Conservation (phyloP, 2,888 invertebrate genomes). For the Petrolisthes cinctipes region DNA sequence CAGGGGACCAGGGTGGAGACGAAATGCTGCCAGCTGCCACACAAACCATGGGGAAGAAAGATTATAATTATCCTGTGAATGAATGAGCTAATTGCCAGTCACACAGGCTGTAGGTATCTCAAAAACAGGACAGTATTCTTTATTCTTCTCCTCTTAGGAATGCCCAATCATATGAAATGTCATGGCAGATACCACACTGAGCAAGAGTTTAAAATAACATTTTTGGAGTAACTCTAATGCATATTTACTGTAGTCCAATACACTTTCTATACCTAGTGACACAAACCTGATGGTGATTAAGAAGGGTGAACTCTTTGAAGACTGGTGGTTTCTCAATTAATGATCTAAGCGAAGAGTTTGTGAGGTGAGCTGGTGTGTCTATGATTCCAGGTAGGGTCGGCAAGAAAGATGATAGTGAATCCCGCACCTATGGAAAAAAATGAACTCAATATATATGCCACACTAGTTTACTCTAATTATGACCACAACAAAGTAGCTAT, state of each 20-base stretch:
- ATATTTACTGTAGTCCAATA: background rate
- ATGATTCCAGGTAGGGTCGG: constrained; percentile 95
- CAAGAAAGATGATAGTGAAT: constrained; percentile 93
- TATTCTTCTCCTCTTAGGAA: no score
- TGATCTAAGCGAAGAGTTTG: constrained; percentile 84
- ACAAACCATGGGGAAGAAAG: background rate
- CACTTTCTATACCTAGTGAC: no score
- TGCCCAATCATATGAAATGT: no score
- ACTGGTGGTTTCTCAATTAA: constrained; percentile 88
- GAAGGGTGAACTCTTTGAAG: constrained; percentile 60
- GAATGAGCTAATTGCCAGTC: no score
- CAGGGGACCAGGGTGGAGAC: constrained; percentile 93
- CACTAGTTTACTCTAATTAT: no score
- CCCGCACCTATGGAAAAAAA: constrained; percentile 77
- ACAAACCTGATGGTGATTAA: constrained; percentile 60
- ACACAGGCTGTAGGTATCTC: no score
- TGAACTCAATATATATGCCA: no score
- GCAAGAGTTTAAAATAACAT: background rate
- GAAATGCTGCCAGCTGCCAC: constrained; percentile 90
- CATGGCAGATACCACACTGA: no score
- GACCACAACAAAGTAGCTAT: no score
- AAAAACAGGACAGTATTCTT: no score
- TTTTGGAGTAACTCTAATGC: background rate
- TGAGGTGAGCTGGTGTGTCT: constrained; percentile 79
- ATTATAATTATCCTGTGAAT: background rate